Conservation (phyloP, 2,797 vertebrate genomes). For the Avahi laniger region DNA sequence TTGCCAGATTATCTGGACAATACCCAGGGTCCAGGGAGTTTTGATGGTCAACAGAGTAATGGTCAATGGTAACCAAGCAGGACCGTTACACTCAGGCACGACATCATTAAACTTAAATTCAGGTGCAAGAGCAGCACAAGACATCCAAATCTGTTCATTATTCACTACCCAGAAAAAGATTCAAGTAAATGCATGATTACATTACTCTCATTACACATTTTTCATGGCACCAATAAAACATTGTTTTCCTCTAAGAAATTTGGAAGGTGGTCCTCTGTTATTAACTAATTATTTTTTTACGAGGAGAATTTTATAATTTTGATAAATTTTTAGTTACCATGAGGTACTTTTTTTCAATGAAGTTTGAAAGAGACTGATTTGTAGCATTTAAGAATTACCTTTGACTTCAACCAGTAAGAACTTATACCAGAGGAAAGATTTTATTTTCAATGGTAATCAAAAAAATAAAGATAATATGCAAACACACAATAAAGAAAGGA, state of each 20-base stretch:
- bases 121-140: background rate
- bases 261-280: background rate
- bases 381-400: background rate
- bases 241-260: background rate
- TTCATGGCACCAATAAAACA: background rate
- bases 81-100: background rate
- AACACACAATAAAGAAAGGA: background rate
- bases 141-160: background rate
- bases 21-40: background rate
- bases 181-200: background rate
- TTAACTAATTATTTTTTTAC: background rate
- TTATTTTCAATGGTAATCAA: background rate
- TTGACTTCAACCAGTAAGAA: background rate
- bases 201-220: background rate
- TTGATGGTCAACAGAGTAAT: background rate
- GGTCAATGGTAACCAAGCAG: background rate
- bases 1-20: background rate
- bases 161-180: background rate
- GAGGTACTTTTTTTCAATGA: background rate
- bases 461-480: background rate
- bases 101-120: background rate
- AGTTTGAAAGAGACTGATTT: constrained; percentile 20
- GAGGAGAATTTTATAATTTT: background rate
- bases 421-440: background rate
- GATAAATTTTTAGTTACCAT: background rate